Percentiles rank a stretch among this genome's conserved stretches.
Conservation (phyloP, 2,113 vertebrate genomes). For the Amphiprion percula region DNA sequence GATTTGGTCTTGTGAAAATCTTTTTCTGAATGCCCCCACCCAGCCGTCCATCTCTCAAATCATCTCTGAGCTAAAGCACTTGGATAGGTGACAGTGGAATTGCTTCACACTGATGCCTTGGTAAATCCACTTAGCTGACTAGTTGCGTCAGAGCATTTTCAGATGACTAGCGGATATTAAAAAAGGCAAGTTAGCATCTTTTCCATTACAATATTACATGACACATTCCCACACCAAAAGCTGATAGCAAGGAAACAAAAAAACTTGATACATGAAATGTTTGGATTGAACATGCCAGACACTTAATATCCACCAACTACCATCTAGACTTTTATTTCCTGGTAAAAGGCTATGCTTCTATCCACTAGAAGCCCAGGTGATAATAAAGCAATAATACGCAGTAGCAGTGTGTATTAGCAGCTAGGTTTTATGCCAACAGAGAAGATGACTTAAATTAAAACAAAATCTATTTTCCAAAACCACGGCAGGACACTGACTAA, state of each 20-base stretch:
- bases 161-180: conserved; percentile 26
- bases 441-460: no score
- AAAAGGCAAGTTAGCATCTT: not conserved
- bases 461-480: no score
- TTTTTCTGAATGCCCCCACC: not conserved
- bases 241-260: no score
- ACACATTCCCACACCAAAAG: not conserved
- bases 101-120: not conserved
- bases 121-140: conserved; percentile 58
- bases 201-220: not conserved
- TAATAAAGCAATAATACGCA: no score
- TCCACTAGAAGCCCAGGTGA: no score
- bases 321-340: no score
- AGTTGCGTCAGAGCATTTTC: conserved; percentile 19
- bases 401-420: no score
- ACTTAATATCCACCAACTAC: no score
- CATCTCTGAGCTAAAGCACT: conserved; percentile 18
- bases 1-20: conserved; percentile 30
- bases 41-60: not conserved
- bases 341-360: no score
- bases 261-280: no score
- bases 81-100: conserved; percentile 39
- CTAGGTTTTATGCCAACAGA: no score
- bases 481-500: not conserved
- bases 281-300: no score